Base-by-base conservation (phyloP, 2,797 vertebrate genomes). In the Eulemur mongoz region DNA sequence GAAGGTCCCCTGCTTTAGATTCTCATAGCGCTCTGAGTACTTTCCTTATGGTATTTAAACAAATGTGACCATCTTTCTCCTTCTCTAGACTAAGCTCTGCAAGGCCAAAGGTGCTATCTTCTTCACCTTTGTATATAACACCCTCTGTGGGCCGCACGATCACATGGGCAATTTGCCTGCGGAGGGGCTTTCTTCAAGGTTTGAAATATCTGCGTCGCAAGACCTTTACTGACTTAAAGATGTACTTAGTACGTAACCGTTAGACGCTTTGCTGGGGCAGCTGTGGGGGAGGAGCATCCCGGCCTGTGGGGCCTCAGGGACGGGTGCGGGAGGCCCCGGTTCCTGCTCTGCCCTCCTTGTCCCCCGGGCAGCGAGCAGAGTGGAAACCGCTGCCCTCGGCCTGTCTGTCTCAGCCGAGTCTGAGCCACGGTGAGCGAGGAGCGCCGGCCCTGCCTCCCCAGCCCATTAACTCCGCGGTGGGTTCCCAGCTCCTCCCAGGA, bases 11-110 rank as follows among this genome's bases (percentile, higher is more conserved):
- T 76, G 13, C 45, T 59, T 6, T 4, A 40, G 52, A n/a, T 4
- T 4, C 40, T 52, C 7, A 1, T 0, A 8, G 40, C 11, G 13
- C 8, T 59, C 11, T 3, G 17, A 69, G 25, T 23, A 13, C 17
- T 73, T 75, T 23, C 23, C 14, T 59, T 48, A 5, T 7, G 7
- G 35, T 11, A 35, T 50, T 48, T 32, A 57, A 45, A 7, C 27
- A 61, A 38, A 17, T 18, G 7, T 67, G 80, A 85, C 72, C 11
- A 22, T 1, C 38, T 50, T 52, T 40, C 15, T 43, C 38, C 18
- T 54, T 75, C 45, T 59, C 17, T 7, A 72, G 57, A 17, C 27
- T 52, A 23, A 45, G 20, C 11, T 65, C 35, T 63, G 11, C 13
- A 78, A 65, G 20, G 40, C 12, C 27, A 35, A 22, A 30, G 25